Evolutionary conservation across 1,140 invertebrate species (phyloP), one percentile per base, ranked within the genome.

Genomic region (Leptinotarsa undecemlineata): DNA sequence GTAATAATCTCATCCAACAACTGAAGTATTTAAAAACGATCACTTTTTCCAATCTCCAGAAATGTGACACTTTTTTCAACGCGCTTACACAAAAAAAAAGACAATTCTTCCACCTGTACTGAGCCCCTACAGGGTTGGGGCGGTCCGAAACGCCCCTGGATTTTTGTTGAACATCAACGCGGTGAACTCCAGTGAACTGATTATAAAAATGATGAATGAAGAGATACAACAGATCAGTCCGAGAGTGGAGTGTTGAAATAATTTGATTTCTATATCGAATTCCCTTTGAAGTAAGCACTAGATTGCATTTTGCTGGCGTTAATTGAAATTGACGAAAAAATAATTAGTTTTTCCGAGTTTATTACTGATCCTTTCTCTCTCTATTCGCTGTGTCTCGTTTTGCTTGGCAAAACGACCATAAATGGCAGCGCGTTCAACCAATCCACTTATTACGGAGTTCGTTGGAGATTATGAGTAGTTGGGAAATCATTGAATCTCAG

Each of bases 301-400:
- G 79, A 82, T 81, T 81, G 80, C 78, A 76, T 77, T 76, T 63
- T 48, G 77, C 75, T 80, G 81, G 81, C 78, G 74, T 78, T 82
- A 82, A 82, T 82, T 82, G 81, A 82, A 82, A 82, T 82, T 82
- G 81, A 82, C 81, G 79, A 82, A 82, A 82, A 82, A 82, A 82
- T 82, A 82, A 82, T 82, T 82, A 82, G 80, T 82, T 82, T 81
- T 81, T 71, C 76, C 64, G 57, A 61, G 33, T 48, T 57, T 70
- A 70, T 47, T 42, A 48, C n/a, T 33, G 33, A 17, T 68, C 68
- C 19, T 23, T 70, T 17, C 51, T 26, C 48, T 21, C 47, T 15
- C 20, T 21, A 20, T 20, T 70, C 48, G n/a, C 20, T 64, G 20
- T 26, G 26, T 33, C 26, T 33, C 33, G 8, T 33, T 8, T 33